Conservation (phyloP, 1,140 invertebrate species). For the Lasioglossum baleicum region DNA sequence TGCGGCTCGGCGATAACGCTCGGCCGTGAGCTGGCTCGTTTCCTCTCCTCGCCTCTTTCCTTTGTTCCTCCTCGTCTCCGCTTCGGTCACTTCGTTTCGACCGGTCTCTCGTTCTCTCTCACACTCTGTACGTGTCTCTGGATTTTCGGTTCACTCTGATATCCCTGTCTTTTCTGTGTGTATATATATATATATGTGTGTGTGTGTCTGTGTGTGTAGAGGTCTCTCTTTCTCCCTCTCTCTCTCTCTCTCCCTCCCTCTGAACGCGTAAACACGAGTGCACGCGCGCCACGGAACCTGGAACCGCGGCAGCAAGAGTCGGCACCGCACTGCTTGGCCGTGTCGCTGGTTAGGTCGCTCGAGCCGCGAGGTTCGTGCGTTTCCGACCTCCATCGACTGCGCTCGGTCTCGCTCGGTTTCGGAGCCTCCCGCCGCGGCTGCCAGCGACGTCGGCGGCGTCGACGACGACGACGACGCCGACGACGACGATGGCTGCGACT, state of each 20-base stretch:
- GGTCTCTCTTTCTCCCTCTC: neutral
- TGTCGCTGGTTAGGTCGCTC: constrained; percentile 59
- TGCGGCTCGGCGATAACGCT: constrained; percentile 10
- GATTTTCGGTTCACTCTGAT: no score
- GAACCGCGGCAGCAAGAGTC: constrained; percentile 63
- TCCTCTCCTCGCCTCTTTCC: neutral
- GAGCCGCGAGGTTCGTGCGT: constrained; percentile 58
- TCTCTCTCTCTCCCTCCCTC: constrained; percentile 17
- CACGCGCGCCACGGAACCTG: constrained; percentile 43
- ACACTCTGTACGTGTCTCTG: no score
- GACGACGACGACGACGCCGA: neutral
- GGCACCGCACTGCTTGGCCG: constrained; percentile 60
- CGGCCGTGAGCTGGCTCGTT: constrained; percentile 29
- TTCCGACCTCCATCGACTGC: constrained; percentile 51
- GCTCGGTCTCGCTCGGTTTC: constrained; percentile 52
- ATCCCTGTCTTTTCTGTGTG: neutral
- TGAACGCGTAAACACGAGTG: constrained; percentile 59
- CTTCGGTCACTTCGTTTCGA: neutral
- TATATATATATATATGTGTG: no score
- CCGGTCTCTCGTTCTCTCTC: neutral
- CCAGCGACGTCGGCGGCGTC: neutral
- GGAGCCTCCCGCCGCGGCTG: constrained; percentile 52
- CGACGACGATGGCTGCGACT: constrained; percentile 32
- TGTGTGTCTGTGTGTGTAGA: no score
- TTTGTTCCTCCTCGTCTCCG: neutral